Conservation (phyloP, 2,888 invertebrate genomes). For the Dicyrtoma fusca region DNA sequence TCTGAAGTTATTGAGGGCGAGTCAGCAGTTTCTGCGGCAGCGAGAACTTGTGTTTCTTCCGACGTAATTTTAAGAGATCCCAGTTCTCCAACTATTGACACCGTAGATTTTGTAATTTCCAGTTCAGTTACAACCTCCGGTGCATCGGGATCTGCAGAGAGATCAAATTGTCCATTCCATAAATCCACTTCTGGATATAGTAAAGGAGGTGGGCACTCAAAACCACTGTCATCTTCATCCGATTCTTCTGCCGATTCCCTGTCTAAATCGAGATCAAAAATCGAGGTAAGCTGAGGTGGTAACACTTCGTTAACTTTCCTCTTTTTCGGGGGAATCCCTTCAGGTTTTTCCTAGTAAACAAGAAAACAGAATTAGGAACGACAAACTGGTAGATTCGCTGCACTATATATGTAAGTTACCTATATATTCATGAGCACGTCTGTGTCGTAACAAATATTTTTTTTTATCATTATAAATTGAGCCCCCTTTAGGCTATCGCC, state of each 20-base stretch:
- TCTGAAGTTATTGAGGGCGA: no score
- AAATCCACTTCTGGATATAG: constrained; percentile 33
- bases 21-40: no score
- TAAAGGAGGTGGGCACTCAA: constrained; percentile 7
- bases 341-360: background rate
- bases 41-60: background rate
- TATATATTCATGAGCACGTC: no score
- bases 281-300: constrained; percentile 12
- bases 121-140: background rate
- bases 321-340: constrained; percentile 1
- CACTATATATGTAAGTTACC: no score
- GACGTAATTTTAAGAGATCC: background rate
- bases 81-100: background rate
- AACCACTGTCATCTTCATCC: background rate
- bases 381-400: no score
- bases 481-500: no score
- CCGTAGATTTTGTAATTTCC: background rate
- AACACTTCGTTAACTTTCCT: background rate
- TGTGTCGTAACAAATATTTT: no score
- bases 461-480: no score
- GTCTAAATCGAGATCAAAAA: constrained; percentile 4
- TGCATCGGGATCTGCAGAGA: constrained; percentile 24
- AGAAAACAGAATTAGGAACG: background rate
- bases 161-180: constrained; percentile 37
- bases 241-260: background rate